Conservation (phyloP, 2,888 invertebrate species). For the Phragmatobia fuliginosa region DNA sequence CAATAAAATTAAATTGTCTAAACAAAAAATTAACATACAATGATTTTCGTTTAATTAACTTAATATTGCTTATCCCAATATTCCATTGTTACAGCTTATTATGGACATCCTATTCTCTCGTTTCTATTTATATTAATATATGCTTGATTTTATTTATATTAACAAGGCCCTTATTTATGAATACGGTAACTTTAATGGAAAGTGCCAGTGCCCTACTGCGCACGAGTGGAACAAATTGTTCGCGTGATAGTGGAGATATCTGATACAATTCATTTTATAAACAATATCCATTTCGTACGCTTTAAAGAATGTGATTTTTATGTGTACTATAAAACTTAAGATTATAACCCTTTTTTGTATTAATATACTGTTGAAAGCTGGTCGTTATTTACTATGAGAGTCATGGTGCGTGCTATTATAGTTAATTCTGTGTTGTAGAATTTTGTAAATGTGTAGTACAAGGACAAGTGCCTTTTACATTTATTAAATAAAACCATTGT, state of each 20-base stretch:
- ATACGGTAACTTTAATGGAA: constrained; percentile 84
- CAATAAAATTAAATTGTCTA: too few relatives aligned
- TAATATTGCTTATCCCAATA: background rate
- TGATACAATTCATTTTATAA: constrained; percentile 72
- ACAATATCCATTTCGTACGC: constrained; percentile 49
- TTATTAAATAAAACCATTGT: background rate
- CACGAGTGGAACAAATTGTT: constrained; percentile 82
- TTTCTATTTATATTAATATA: constrained; percentile 52
- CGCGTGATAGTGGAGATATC: constrained; percentile 63
- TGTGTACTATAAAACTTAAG: constrained; percentile 33
- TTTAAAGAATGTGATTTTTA: constrained; percentile 41
- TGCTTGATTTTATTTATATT: constrained; percentile 50
- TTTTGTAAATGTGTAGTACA: background rate
- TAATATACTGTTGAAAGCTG: constrained; percentile 28
- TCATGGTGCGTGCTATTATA: background rate
- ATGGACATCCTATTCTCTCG: constrained; percentile 47
- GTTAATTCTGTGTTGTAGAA: background rate
- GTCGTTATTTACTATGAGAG: constrained; percentile 2
- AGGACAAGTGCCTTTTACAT: background rate
- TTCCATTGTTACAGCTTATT: background rate
- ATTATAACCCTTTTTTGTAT: constrained; percentile 26
- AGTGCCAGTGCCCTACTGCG: constrained; percentile 82
- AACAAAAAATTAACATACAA: too few relatives aligned
- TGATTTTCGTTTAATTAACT: background rate
- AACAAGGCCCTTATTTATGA: constrained; percentile 69